Evolutionary conservation across 2,888 invertebrate genomes (phyloP), one percentile per base, ranked within the genome.

Genomic region (Mycogona germanica): DNA sequence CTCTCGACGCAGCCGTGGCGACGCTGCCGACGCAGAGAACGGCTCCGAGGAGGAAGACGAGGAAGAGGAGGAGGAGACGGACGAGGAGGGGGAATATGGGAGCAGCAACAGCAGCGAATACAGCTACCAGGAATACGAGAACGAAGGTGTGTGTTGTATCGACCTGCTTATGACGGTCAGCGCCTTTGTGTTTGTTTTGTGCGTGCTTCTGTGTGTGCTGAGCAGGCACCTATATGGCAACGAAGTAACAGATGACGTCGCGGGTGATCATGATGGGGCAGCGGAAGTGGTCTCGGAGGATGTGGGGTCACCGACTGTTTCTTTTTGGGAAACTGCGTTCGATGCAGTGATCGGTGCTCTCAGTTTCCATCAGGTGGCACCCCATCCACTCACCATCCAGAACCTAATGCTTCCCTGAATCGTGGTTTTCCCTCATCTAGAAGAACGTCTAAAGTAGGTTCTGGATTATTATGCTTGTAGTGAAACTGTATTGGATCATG

Each of bases 1-100:
- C 62, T 72, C 72, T 4, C 62, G 62, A 29, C 62, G 72, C 59
- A 70, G 70, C 26, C 70, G 72, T 44, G 72, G 70, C 55, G 68
- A 67, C 65, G 66, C 58, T 12, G 57, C 53, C 23, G 57, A 49
- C 3, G n/a, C n/a, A n/a, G n/a, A n/a, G n/a, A 72, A 70, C 55
- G 68, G n/a, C n/a, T 50, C 53, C 17, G 56, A 56, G 25, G 52
- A 37, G 12, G 54, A 55, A 29, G 52, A 58, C 69, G 69, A 72
- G 59, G 70, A 70, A 28, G 72, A 70, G 55, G 68, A 67, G 65
- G 66, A 59, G 9, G 59, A 57, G 26, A 57, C 49, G 3, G 55
- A 56, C n/a, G 59, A 56, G 23, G 51, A 30, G 12, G 55, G 51
- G 26, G 53, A 58, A 30, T 60, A 64, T 48, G 60, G 60, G 17